phyloP scores from a whole-genome alignment of 2,797 vertebrate genomes.

The Glossophaga mutica region DNA sequence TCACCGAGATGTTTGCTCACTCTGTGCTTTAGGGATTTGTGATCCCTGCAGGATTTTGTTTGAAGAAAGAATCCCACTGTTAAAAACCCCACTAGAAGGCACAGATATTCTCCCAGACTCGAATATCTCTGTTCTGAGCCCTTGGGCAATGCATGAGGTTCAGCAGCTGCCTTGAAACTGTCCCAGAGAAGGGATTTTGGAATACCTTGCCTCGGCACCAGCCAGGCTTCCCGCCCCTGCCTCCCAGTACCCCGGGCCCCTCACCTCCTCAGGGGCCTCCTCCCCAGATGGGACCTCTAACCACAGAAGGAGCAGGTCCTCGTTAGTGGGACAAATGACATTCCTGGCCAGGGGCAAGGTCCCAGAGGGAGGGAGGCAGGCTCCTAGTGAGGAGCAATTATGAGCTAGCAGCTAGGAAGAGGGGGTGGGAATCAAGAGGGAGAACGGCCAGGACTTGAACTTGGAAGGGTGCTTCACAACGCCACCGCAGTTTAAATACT shows the following conservation, averaged over 20 bases:
- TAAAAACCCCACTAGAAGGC: neutral
- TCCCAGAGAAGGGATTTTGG: neutral
- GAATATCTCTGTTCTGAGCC: neutral
- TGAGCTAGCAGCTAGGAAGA: rapidly evolving
- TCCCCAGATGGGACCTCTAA: neutral
- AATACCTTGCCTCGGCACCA: neutral
- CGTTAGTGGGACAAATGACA: neutral
- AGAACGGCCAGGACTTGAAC: neutral
- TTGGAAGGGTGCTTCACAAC: neutral
- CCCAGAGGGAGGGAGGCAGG: neutral
- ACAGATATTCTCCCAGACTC: neutral
- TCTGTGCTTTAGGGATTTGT: neutral
- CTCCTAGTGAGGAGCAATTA: too few relatives aligned
- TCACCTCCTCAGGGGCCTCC: neutral
- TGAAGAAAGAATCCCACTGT: neutral
- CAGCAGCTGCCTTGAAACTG: neutral
- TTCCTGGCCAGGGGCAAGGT: neutral
- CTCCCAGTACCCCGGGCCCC: neutral
- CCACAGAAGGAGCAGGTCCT: neutral
- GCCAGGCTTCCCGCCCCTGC: neutral
- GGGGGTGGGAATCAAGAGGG: neutral
- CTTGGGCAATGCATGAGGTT: neutral
- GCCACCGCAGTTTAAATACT: neutral
- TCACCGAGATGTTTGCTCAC: too few relatives aligned
- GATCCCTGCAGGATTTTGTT: neutral